Evolutionary conservation across 1,140 invertebrate genomes (phyloP).

Genomic region (Bicyclus anynana): DNA sequence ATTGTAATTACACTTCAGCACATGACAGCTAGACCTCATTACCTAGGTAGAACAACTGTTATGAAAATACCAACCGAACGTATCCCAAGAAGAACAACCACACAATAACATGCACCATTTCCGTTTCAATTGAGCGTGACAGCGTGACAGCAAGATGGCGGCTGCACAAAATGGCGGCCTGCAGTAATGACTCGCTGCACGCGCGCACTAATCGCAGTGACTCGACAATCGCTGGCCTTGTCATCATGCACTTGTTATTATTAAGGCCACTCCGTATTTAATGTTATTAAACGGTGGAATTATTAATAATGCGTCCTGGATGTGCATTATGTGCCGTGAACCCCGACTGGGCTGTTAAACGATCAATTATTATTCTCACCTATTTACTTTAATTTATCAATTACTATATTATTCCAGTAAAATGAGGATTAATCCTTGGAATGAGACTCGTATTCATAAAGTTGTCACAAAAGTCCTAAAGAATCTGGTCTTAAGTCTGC

Average conservation of each 20-base stretch:
- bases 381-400: no score
- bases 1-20: no score
- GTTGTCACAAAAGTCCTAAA: no score
- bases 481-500: no score
- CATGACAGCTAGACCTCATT: no score
- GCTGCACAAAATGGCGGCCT: conserved; percentile 24
- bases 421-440: no score
- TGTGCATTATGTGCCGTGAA: background rate
- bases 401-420: no score
- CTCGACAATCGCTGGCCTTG: conserved; percentile 11
- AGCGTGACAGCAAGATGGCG: conserved; percentile 21
- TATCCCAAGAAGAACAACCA: conserved; percentile 5
- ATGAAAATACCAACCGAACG: conserved; percentile 9
- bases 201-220: conserved; percentile 34
- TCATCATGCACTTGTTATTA: background rate
- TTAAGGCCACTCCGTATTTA: background rate
- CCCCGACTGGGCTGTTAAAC: background rate
- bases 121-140: conserved; percentile 23
- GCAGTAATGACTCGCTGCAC: conserved; percentile 27
- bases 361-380: no score
- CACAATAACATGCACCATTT: conserved; percentile 21
- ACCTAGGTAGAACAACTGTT: background rate
- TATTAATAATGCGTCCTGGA: background rate
- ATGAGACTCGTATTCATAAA: no score
- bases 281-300: background rate